Conservation (phyloP, 2,888 invertebrate genomes). For the Ischnus inquisitorius region DNA sequence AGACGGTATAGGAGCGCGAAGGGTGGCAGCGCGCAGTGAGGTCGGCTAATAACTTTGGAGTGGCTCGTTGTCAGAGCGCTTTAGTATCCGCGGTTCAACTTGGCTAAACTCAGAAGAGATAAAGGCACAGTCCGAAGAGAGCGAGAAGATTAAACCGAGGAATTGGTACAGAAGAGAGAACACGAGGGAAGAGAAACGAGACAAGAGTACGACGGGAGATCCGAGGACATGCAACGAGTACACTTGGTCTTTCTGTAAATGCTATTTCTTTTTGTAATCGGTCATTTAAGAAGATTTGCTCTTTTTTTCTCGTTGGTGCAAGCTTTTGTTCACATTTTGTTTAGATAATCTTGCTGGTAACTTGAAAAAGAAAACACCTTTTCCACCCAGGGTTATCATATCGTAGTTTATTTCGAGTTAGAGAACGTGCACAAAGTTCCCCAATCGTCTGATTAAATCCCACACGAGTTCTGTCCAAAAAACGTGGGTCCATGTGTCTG, state of each 20-base stretch:
- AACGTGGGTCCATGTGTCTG: not conserved
- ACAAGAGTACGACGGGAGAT: conserved; percentile 13
- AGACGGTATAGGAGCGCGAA: not conserved
- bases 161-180: conserved; percentile 25
- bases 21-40: conserved; percentile 32
- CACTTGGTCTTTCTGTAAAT: not conserved
- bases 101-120: conserved; percentile 77
- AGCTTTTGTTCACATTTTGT: too few species aligned
- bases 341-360: too few species aligned
- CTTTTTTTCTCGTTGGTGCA: too few species aligned
- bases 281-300: too few species aligned
- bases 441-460: conserved; percentile 32
- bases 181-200: conserved; percentile 7
- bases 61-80: conserved; percentile 75
- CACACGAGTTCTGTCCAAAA: conserved; percentile 7
- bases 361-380: too few species aligned
- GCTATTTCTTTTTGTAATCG: not conserved
- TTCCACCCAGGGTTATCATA: too few species aligned
- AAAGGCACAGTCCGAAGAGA: conserved; percentile 71
- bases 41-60: conserved; percentile 76
- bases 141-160: conserved; percentile 15
- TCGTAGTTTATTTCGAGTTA: not conserved
- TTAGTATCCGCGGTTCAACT: conserved; percentile 77
- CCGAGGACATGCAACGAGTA: conserved; percentile 13
- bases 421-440: not conserved